Conservation (phyloP, 2,113 vertebrate genomes). For the Callithrix jacchus region DNA sequence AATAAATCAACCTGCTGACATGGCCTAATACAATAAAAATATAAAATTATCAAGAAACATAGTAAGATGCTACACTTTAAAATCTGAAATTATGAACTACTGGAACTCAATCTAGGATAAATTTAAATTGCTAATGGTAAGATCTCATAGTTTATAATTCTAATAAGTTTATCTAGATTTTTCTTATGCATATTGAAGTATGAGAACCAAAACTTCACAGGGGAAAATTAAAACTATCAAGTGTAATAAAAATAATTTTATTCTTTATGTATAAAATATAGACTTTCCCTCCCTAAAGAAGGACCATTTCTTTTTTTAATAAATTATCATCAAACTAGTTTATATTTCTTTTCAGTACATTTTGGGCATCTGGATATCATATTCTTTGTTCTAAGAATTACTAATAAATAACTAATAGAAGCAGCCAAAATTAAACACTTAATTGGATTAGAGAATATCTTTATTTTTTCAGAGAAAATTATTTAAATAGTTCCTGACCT, state of each 20-base stretch:
- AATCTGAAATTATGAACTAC: neutral
- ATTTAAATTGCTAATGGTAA: neutral
- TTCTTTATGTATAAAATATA: neutral
- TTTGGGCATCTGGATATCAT: neutral
- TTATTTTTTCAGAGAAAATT: conserved; percentile 12
- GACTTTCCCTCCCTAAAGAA: neutral
- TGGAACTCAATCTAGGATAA: neutral
- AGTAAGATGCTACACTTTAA: neutral
- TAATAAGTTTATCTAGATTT: neutral
- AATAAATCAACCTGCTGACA: neutral
- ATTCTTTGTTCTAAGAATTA: neutral
- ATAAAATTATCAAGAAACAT: neutral
- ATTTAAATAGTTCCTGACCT: neutral
- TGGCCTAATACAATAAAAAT: neutral
- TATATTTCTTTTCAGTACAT: neutral
- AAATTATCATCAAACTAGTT: neutral
- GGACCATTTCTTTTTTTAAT: neutral
- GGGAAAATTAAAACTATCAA: neutral
- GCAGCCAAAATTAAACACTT: neutral
- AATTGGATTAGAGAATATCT: neutral
- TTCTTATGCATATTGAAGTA: neutral
- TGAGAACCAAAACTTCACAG: neutral
- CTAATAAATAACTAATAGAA: neutral
- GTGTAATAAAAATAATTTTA: neutral
- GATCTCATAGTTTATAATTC: neutral